These are phyloP conservation scores for Nematopogon swammerdamellus DNA, from an alignment of 2,888 invertebrate species.

Conservation along the genomic window DNA sequence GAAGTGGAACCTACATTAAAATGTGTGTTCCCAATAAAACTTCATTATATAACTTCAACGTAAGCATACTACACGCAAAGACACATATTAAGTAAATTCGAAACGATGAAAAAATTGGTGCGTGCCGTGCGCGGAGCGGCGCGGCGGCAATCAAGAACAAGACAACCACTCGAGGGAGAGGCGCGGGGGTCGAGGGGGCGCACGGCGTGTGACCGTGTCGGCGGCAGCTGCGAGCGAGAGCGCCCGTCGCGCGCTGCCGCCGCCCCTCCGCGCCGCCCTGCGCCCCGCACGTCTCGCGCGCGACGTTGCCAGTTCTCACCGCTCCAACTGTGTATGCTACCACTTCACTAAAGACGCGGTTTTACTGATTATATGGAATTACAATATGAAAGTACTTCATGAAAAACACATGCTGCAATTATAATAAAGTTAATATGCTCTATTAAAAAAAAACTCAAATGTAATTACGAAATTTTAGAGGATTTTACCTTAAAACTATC, in stretches of 20 bases:
- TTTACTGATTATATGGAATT: neutral
- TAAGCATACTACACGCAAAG: too few species aligned
- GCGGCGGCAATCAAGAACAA: slow-evolving; percentile 15
- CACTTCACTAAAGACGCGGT: neutral
- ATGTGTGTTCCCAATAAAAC: too few species aligned
- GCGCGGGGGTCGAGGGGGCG: neutral
- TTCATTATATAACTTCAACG: too few species aligned
- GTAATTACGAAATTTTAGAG: neutral
- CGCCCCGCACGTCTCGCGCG: slow-evolving; percentile 56
- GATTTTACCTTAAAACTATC: neutral
- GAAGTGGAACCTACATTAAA: too few species aligned
- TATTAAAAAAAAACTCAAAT: neutral
- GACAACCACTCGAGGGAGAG: neutral
- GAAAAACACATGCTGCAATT: neutral
- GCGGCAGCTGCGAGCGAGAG: slow-evolving; percentile 55
- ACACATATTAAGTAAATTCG: too few species aligned
- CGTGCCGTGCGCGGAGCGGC: too few species aligned
- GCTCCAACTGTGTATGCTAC: too few species aligned
- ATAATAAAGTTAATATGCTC: too few species aligned
- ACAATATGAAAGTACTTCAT: neutral
- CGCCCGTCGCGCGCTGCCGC: slow-evolving; percentile 21
- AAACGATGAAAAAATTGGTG: too few species aligned
- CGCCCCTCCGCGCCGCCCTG: slow-evolving; percentile 13
- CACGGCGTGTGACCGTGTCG: slow-evolving; percentile 37
- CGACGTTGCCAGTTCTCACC: slow-evolving; percentile 41